Conservation (phyloP, 2,888 invertebrate species). For the Perdita meconis region DNA sequence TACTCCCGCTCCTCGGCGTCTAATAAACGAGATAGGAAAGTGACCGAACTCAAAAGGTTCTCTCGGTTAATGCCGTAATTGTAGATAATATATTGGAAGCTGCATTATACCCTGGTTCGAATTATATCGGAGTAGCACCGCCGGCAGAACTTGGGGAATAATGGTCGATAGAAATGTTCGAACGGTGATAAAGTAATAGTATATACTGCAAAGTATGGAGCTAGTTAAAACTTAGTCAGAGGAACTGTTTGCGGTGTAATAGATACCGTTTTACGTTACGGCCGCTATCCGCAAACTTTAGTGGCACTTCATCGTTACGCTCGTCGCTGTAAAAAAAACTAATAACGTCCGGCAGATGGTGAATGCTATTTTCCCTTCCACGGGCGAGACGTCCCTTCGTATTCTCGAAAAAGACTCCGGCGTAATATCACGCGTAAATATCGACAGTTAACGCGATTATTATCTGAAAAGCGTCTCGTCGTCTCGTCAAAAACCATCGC, state of each 20-base stretch:
- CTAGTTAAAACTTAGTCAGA: conserved; percentile 63
- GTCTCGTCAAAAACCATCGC: no score
- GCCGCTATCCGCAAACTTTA: conserved; percentile 46
- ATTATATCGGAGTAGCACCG: conserved; percentile 56
- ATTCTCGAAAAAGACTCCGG: not conserved
- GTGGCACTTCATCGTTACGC: conserved; percentile 35
- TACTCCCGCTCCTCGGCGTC: not conserved
- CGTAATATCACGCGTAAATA: conserved; percentile 4
- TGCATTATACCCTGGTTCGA: conserved; percentile 59
- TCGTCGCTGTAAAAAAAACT: conserved; percentile 9
- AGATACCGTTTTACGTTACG: conserved; percentile 54
- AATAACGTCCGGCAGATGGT: conserved; percentile 21
- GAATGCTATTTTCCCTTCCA: not conserved
- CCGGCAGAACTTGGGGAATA: conserved; percentile 62
- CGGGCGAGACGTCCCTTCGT: not conserved
- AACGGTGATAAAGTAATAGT: conserved; percentile 64
- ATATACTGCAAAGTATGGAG: conserved; percentile 54
- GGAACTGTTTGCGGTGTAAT: conserved; percentile 58
- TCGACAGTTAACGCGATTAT: conserved; percentile 13
- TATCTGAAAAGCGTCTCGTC: no score
- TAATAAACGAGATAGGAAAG: conserved; percentile 25
- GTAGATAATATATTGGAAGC: conserved; percentile 62
- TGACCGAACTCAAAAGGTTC: conserved; percentile 19
- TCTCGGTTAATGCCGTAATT: conserved; percentile 58
- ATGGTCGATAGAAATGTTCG: conserved; percentile 68